Percentiles rank a stretch among this genome's conserved stretches.
Conservation (phyloP, 2,888 invertebrate genomes). For the Venustoraphidia nigricollis region DNA sequence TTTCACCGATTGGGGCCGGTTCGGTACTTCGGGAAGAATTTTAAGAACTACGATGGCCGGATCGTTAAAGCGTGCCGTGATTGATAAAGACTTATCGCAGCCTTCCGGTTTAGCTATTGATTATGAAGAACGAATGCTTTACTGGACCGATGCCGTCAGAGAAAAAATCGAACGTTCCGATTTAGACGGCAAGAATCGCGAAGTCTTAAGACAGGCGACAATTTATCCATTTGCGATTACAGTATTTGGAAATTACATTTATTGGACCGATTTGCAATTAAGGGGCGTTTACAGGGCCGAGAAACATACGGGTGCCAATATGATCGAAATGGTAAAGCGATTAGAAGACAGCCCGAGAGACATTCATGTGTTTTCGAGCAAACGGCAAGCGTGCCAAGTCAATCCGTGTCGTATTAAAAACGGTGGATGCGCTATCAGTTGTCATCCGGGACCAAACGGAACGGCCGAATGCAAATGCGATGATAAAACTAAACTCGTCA, state of each 20-base stretch:
- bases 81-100: slow-evolving; percentile 81
- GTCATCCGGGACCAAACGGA: slow-evolving; percentile 75
- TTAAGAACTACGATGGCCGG: slow-evolving; percentile 95
- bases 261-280: slow-evolving; percentile 90
- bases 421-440: slow-evolving; percentile 90
- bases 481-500: slow-evolving; percentile 72
- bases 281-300: slow-evolving; percentile 92
- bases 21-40: slow-evolving; percentile 86
- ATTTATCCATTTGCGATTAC: slow-evolving; percentile 93
- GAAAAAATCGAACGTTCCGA: slow-evolving; percentile 90
- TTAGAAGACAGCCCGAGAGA: slow-evolving; percentile 87
- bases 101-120: slow-evolving; percentile 94
- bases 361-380: slow-evolving; percentile 70
- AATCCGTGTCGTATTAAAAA: slow-evolving; percentile 83
- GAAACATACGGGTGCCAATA: slow-evolving; percentile 90
- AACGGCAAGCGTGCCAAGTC: slow-evolving; percentile 60
- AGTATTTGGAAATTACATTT: slow-evolving; percentile 78
- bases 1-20: slow-evolving; percentile 92
- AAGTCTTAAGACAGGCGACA: slow-evolving; percentile 73
- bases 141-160: slow-evolving; percentile 94
- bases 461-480: slow-evolving; percentile 86
- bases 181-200: slow-evolving; percentile 72
- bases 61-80: slow-evolving; percentile 72
- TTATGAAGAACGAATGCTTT: slow-evolving; percentile 80
- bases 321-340: slow-evolving; percentile 85